These are phyloP conservation scores for Lasiurus borealis DNA, from an alignment of 2,113 vertebrate genomes.

Conservation along the genomic window DNA sequence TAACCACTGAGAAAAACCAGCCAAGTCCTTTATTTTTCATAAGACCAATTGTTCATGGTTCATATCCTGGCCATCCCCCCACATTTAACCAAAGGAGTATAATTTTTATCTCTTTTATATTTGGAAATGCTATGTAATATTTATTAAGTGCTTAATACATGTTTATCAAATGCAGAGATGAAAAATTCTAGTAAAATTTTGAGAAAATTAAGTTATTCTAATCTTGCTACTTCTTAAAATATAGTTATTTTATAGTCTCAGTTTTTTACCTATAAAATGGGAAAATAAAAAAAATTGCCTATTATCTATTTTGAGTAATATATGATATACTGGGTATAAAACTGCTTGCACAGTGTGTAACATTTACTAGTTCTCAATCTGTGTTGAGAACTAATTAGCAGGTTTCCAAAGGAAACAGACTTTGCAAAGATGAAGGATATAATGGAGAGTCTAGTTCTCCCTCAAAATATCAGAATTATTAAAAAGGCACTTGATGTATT, in stretches of 20 bases:
- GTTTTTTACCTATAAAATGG: not conserved
- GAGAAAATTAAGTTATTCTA: not conserved
- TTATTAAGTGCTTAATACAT: not conserved
- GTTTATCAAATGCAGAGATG: not conserved
- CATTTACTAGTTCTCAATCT: not conserved
- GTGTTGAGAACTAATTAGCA: no score
- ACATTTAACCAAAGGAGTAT: not conserved
- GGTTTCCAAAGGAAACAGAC: no score
- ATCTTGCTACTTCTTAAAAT: not conserved
- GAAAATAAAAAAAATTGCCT: not conserved
- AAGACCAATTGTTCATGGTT: not conserved
- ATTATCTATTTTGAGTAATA: not conserved
- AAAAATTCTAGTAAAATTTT: not conserved
- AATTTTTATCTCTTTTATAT: not conserved
- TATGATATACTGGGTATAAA: not conserved
- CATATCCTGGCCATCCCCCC: not conserved
- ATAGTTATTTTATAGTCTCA: not conserved
- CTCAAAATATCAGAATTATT: conserved; percentile 30
- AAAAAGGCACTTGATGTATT: not conserved
- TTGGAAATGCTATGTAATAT: not conserved
- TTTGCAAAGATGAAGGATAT: not conserved
- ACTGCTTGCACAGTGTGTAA: not conserved
- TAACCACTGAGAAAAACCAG: no score
- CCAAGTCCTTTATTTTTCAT: conserved; percentile 4
- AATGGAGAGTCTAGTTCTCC: not conserved